A percentile compares a stretch with the other conserved stretches of the same genome.
Evolutionary conservation across 2,113 vertebrate species (phyloP).

Genomic region (Epinephelus fuscoguttatus): DNA sequence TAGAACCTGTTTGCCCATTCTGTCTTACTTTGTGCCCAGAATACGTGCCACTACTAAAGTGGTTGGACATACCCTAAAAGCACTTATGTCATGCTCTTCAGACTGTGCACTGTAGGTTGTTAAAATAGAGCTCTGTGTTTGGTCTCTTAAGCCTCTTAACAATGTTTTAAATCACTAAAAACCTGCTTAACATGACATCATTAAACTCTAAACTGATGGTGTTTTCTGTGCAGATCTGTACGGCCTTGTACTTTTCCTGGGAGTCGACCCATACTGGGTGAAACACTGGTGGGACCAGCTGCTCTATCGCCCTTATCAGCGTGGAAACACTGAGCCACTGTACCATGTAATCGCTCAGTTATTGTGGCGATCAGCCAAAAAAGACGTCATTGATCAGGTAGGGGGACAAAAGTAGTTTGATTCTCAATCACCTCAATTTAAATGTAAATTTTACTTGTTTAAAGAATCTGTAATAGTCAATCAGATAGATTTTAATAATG

Average conservation of each 20-base stretch:
- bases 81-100: too few relatives aligned
- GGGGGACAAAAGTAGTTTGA: background rate
- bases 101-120: too few relatives aligned
- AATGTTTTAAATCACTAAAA: background rate
- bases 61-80: too few relatives aligned
- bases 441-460: background rate
- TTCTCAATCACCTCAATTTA: too few relatives aligned
- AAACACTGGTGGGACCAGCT: constrained; percentile 98
- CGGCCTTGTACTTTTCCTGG: constrained; percentile 95
- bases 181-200: background rate
- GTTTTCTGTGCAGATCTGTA: constrained; percentile 89
- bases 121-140: too few relatives aligned
- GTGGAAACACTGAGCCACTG: constrained; percentile 90
- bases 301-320: constrained; percentile 94
- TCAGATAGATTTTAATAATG: background rate
- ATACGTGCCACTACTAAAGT: too few relatives aligned
- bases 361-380: constrained; percentile 97
- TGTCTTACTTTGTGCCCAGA: too few relatives aligned
- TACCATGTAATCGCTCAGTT: constrained; percentile 92
- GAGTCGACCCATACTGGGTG: constrained; percentile 97
- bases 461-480: background rate
- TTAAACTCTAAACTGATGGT: background rate
- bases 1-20: too few relatives aligned
- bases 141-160: background rate
- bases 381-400: constrained; percentile 98